A percentile compares a stretch with the other conserved stretches of the same genome.
phyloP scores from a whole-genome alignment of 2,888 invertebrate genomes.

The Lasioglossum villosulum region DNA sequence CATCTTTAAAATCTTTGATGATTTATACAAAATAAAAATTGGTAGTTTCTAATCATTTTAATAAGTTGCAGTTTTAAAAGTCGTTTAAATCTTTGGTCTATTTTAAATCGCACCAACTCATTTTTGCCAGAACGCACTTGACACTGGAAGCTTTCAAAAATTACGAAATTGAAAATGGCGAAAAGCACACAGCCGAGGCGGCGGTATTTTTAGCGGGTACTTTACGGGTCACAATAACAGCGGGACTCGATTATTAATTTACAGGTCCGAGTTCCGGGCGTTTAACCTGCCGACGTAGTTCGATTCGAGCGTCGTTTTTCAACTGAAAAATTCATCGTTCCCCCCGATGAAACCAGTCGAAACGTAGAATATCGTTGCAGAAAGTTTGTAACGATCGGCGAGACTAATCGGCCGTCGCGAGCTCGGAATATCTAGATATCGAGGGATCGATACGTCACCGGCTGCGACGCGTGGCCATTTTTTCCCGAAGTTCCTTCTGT shows the following conservation, averaged over 20 bases:
- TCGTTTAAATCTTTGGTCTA: background rate
- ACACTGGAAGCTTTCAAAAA: background rate
- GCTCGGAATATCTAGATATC: conserved; percentile 48
- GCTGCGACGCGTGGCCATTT: conserved; percentile 41
- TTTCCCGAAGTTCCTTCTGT: conserved; percentile 42
- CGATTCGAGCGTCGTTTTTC: background rate
- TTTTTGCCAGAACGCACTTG: background rate
- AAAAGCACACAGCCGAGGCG: background rate
- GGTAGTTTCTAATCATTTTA: background rate
- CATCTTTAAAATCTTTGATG: too few relatives aligned
- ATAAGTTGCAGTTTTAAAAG: background rate
- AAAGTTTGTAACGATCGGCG: conserved; percentile 28
- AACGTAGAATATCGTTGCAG: conserved; percentile 29
- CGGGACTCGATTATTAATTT: background rate
- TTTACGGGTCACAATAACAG: background rate
- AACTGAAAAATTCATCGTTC: conserved; percentile 11
- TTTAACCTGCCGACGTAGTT: background rate
- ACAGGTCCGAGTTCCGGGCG: background rate
- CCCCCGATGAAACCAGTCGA: background rate
- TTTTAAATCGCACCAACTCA: background rate
- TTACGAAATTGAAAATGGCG: background rate
- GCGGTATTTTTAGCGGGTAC: background rate
- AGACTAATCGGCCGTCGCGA: conserved; percentile 43
- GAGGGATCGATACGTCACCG: conserved; percentile 44
- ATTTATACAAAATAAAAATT: background rate